Evolutionary conservation across 2,113 vertebrate species (phyloP), one percentile per base, ranked within the genome.

Genomic region (Sminthopsis crassicaudata): DNA sequence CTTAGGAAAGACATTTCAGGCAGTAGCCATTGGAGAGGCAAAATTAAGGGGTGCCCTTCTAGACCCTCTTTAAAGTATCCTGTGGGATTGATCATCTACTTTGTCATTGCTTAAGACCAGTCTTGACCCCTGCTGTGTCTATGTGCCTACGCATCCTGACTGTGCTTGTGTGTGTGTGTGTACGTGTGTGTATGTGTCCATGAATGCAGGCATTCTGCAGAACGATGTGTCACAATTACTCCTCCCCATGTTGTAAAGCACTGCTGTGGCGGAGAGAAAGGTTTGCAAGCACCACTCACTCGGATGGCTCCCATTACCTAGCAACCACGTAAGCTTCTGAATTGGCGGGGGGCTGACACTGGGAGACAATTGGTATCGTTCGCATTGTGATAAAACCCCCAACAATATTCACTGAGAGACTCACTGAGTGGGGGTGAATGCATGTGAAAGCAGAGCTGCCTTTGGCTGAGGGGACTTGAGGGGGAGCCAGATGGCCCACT

Each of bases 151-250:
- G 53, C 53, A 54, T 5, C 3, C 53, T 54, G 53, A 84, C 5
- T 67, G 60, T 67, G 60, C 36, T 11, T 67, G 57, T 67, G 57
- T 36, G 30, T 67, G 57, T 36, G 30, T 36, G 27, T 60, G 55
- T 57, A 27, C 27, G 9, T 16, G 30, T 6, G 36, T n/a, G 57
- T 67, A 2, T 67, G 27, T 53, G 93, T 95, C 97, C 97, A 96
- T 97, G 94, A 97, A 98, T 97, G 97, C 93, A 95, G 94, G 92
- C 96, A 94, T 97, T 97, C 95, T 96, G 96, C 93, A 96, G 96
- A 98, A 95, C 96, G 97, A 97, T 97, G 97, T 98, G 97, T 98
- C 97, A 95, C 96, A 96, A 90, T 90, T 90, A 30, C 89, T 90
- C 89, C 46, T 48, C 90, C 95, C 90, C 46, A 91, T 94, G 97